Conservation (phyloP, 2,797 vertebrate genomes). For the Hippocampus kuda region DNA sequence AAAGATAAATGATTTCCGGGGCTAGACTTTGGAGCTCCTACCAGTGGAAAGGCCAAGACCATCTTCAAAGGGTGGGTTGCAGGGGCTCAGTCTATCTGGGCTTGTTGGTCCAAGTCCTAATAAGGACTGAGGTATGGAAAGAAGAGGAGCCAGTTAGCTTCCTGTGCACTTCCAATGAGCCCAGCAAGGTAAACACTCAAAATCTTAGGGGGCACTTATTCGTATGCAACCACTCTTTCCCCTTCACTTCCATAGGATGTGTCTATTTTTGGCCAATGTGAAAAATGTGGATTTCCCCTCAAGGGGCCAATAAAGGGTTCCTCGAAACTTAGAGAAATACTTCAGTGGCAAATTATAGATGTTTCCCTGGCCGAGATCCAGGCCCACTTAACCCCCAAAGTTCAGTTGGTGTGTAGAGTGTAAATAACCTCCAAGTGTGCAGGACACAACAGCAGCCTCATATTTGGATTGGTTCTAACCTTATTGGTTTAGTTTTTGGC, state of each 20-base stretch:
- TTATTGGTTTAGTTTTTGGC: not conserved
- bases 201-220: not conserved
- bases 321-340: not conserved
- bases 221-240: not conserved
- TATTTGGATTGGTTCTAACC: not conserved
- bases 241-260: not conserved
- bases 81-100: too few species aligned
- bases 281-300: not conserved
- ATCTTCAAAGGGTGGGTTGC: too few species aligned
- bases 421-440: not conserved
- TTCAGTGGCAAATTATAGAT: not conserved
- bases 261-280: constrained; percentile 1
- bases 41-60: too few species aligned
- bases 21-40: too few species aligned
- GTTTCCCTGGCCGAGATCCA: not conserved
- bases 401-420: not conserved
- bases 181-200: not conserved
- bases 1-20: too few species aligned
- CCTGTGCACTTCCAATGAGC: not conserved
- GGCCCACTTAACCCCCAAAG: not conserved
- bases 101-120: too few species aligned
- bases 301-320: not conserved
- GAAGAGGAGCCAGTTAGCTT: too few species aligned
- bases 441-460: not conserved
- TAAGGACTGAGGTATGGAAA: too few species aligned